Percentiles rank a stretch among this genome's conserved stretches.
Conservation (phyloP, 2,888 invertebrate species). For the Callimorpha dominula region DNA sequence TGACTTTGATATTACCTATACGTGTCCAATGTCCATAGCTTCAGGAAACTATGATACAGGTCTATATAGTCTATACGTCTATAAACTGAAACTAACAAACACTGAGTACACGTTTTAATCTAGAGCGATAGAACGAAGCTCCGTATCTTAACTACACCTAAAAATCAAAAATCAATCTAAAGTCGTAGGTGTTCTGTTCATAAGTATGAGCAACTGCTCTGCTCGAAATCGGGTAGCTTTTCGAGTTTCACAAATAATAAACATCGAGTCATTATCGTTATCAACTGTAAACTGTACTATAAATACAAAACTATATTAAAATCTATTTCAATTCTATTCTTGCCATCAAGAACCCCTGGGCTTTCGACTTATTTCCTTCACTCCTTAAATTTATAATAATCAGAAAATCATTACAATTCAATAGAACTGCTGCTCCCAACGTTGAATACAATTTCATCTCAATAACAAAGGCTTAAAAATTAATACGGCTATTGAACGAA, state of each 20-base stretch:
- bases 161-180: no score
- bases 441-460: slow-evolving; percentile 52
- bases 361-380: slow-evolving; percentile 31
- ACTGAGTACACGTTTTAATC: no score
- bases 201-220: not conserved
- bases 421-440: slow-evolving; percentile 30
- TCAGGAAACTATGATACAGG: no score
- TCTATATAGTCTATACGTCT: no score
- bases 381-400: slow-evolving; percentile 43
- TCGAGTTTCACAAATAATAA: not conserved
- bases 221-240: not conserved
- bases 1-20: no score
- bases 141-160: no score
- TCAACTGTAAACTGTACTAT: not conserved
- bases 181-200: no score
- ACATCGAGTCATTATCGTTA: not conserved
- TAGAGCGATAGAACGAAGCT: no score
- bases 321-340: slow-evolving; percentile 10
- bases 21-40: no score
- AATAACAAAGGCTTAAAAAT: slow-evolving; percentile 58
- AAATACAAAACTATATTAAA: slow-evolving; percentile 7
- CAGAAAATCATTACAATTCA: slow-evolving; percentile 43
- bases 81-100: no score
- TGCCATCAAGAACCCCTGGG: slow-evolving; percentile 28
- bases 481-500: slow-evolving; percentile 70